These are phyloP conservation scores for Dasyornis broadbenti DNA, from an alignment of 2,113 vertebrate species.

Conservation along the genomic window DNA sequence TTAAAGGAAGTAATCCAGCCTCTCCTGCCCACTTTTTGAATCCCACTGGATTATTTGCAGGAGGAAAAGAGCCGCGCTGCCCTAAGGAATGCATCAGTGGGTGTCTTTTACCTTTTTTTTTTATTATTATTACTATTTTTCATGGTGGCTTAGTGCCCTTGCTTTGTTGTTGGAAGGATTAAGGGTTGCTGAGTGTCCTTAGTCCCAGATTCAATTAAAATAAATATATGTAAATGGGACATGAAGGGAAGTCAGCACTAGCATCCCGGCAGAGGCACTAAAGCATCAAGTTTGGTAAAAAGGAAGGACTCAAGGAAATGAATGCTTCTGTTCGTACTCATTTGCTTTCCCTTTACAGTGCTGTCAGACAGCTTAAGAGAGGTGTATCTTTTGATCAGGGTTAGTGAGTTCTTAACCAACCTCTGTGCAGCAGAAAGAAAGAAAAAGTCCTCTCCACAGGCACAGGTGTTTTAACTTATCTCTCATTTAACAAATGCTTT, in stretches of 20 bases:
- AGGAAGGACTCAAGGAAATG: background rate
- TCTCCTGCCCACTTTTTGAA: background rate
- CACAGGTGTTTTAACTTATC: background rate
- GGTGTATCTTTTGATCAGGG: background rate
- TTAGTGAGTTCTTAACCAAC: background rate
- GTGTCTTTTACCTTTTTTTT: background rate
- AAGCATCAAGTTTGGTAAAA: constrained; percentile 14
- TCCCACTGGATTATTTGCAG: background rate
- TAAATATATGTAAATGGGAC: background rate
- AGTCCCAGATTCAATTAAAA: constrained; percentile 43
- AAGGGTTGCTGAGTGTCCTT: background rate
- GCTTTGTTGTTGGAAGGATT: constrained; percentile 56
- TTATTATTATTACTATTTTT: background rate
- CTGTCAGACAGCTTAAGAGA: background rate
- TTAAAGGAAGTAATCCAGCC: background rate
- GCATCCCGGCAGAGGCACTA: background rate
- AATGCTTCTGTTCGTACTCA: background rate
- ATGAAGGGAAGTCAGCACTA: background rate
- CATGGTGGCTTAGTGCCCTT: background rate
- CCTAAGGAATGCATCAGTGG: background rate
- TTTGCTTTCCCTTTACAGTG: background rate
- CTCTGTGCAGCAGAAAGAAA: background rate
- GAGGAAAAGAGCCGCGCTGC: background rate
- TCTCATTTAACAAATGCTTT: background rate
- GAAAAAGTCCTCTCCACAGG: background rate